Percentiles rank a stretch among this genome's conserved stretches.
Evolutionary conservation across 2,888 invertebrate species (phyloP).

Genomic region (Drosophila leonis): DNA sequence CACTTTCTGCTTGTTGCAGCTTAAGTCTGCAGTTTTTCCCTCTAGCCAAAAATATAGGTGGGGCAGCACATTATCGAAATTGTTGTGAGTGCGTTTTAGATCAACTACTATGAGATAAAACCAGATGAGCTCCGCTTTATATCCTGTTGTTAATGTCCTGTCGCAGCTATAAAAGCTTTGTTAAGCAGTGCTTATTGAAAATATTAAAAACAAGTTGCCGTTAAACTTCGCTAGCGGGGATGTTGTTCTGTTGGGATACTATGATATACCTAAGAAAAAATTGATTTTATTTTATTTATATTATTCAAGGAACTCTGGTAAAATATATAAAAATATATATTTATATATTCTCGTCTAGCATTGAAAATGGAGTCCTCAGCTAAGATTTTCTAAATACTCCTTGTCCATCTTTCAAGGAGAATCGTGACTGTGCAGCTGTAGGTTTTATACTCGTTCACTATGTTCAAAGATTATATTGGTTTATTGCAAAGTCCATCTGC

Average conservation of each 20-base stretch:
- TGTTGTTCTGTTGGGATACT: not conserved
- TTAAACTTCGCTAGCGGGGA: no score
- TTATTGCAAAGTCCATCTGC: no score
- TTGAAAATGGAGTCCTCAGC: not conserved
- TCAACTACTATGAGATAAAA: conserved; percentile 38
- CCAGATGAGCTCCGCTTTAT: conserved; percentile 24
- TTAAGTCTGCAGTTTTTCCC: conserved; percentile 15
- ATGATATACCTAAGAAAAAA: not conserved
- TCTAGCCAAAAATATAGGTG: not conserved
- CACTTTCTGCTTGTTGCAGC: conserved; percentile 9
- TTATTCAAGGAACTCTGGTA: not conserved
- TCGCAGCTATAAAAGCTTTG: conserved; percentile 2
- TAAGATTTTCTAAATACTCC: no score
- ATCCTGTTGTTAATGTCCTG: conserved; percentile 13
- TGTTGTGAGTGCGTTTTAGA: conserved; percentile 32
- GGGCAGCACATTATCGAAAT: conserved; percentile 41
- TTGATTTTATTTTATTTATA: not conserved
- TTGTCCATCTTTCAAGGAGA: no score
- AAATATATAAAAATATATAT: not conserved
- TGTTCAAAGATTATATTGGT: no score
- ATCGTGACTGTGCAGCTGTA: no score
- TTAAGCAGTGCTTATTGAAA: conserved; percentile 1
- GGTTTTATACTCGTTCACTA: no score
- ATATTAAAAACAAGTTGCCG: not conserved
- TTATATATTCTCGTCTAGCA: not conserved